Conservation (phyloP, 1,140 invertebrate genomes). For the Pantala flavescens region DNA sequence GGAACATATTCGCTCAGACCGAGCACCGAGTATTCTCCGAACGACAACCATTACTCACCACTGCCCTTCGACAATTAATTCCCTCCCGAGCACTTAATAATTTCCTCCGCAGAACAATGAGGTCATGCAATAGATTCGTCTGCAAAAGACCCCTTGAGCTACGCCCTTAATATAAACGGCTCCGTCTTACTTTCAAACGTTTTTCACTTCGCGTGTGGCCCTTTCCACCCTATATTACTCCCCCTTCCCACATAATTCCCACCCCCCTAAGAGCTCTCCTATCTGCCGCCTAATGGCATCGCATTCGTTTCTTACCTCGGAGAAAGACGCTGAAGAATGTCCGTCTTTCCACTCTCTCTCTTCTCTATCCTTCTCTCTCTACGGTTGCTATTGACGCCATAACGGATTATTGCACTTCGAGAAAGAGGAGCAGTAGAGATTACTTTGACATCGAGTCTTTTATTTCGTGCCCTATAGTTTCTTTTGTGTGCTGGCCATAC, state of each 20-base stretch:
- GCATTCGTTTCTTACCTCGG: background rate
- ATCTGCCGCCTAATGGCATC: background rate
- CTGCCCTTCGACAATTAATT: background rate
- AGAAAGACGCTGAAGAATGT: background rate
- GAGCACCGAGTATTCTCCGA: background rate
- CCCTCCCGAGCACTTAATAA: background rate
- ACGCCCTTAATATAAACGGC: background rate
- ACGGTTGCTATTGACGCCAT: too few relatives aligned
- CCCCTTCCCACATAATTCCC: background rate
- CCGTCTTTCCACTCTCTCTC: background rate
- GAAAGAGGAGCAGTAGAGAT: too few relatives aligned
- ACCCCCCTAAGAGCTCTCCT: background rate
- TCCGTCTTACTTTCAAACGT: background rate
- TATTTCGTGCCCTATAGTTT: too few relatives aligned
- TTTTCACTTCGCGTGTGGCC: background rate
- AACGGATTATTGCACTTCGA: too few relatives aligned
- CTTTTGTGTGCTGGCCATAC: too few relatives aligned
- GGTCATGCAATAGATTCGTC: background rate
- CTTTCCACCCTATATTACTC: background rate
- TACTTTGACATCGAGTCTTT: too few relatives aligned
- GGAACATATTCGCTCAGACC: background rate
- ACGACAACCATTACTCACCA: background rate
- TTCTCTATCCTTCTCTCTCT: background rate
- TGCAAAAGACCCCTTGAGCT: background rate
- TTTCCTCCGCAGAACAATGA: background rate